Conservation (phyloP, 2,888 invertebrate species). For the Parascotia fuliginaria region DNA sequence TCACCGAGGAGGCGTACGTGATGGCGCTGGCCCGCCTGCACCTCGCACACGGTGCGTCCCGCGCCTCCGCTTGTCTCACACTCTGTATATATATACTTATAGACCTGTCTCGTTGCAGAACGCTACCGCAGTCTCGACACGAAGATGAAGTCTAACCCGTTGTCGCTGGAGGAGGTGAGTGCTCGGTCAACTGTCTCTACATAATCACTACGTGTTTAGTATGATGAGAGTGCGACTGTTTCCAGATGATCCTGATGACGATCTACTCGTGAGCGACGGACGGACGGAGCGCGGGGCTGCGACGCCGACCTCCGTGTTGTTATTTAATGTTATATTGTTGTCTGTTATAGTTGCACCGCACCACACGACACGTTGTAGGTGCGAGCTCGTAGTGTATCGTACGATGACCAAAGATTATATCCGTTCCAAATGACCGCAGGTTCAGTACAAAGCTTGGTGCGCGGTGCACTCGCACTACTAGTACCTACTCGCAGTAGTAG, state of each 20-base stretch:
- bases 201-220: too few species aligned
- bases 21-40: conserved; percentile 81
- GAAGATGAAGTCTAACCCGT: conserved; percentile 89
- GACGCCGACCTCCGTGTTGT: conserved; percentile 15
- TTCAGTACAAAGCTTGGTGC: conserved; percentile 38
- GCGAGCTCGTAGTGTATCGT: too few species aligned
- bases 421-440: conserved; percentile 40
- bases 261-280: conserved; percentile 83
- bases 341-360: not conserved
- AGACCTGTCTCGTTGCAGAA: conserved; percentile 77
- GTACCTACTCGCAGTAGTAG: too few species aligned
- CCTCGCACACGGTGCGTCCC: conserved; percentile 64
- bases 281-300: conserved; percentile 1
- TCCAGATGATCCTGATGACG: conserved; percentile 88
- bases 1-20: conserved; percentile 87
- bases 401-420: conserved; percentile 46
- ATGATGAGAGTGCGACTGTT: conserved; percentile 26
- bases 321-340: not conserved
- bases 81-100: too few species aligned
- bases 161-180: conserved; percentile 89
- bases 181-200: not conserved
- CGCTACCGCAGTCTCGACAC: conserved; percentile 89
- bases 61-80: conserved; percentile 16
- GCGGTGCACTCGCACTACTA: not conserved
- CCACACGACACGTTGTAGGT: too few species aligned